These are phyloP conservation scores for Asbolus verrucosus DNA, from an alignment of 1,140 invertebrate species.

Conservation along the genomic window DNA sequence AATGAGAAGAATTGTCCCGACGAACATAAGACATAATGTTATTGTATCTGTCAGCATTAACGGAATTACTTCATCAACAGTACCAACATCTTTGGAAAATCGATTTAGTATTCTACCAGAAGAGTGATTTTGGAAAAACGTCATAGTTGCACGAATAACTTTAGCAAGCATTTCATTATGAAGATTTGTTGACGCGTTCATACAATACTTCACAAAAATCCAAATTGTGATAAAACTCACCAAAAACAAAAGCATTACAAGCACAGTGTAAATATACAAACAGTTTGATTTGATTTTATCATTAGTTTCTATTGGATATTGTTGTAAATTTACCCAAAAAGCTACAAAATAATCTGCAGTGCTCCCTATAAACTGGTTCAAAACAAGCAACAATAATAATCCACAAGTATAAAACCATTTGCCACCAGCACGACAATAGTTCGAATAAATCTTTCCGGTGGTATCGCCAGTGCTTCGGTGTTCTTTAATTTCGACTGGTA, in stretches of 20 bases:
- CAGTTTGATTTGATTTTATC: background rate
- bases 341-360: conserved; percentile 75
- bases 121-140: background rate
- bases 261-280: conserved; percentile 64
- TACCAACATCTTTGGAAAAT: conserved; percentile 39
- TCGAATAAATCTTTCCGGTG: conserved; percentile 68
- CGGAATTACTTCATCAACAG: background rate
- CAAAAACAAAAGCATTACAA: conserved; percentile 66
- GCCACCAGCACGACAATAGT: conserved; percentile 71
- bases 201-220: conserved; percentile 79
- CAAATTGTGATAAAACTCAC: conserved; percentile 74
- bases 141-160: too few relatives aligned
- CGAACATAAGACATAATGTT: conserved; percentile 75
- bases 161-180: conserved; percentile 88
- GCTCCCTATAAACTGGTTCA: conserved; percentile 73
- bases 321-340: conserved; percentile 67
- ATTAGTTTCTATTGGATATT: background rate
- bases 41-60: background rate
- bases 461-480: conserved; percentile 67
- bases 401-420: conserved; percentile 66
- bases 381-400: conserved; percentile 67
- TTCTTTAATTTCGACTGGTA: conserved; percentile 46
- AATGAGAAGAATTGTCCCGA: background rate
- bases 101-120: conserved; percentile 2
- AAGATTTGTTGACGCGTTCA: conserved; percentile 70